A percentile compares a stretch with the other conserved stretches of the same genome.
phyloP scores from a whole-genome alignment of 1,140 invertebrate species.

The Formica exsecta region DNA sequence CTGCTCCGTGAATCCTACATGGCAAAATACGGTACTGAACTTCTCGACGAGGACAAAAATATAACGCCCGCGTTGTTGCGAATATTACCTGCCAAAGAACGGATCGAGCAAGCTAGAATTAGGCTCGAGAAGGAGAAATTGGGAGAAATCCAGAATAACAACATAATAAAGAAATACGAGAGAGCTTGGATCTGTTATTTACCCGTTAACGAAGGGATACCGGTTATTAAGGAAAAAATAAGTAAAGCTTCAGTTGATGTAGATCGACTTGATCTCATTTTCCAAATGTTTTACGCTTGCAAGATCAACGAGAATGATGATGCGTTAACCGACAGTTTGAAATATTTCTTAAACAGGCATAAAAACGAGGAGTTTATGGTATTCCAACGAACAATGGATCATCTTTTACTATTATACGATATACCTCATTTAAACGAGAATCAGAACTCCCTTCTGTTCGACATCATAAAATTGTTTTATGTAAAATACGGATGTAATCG shows the following conservation, averaged over 20 bases:
- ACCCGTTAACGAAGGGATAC: conserved; percentile 71
- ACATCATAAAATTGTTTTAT: conserved; percentile 66
- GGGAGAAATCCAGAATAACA: neutral
- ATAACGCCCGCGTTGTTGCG: conserved; percentile 67
- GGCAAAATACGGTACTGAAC: conserved; percentile 66
- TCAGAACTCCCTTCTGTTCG: conserved; percentile 66
- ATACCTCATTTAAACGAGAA: conserved; percentile 36
- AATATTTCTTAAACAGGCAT: conserved; percentile 73
- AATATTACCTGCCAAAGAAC: conserved; percentile 73
- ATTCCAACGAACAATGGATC: conserved; percentile 44
- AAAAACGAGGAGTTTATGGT: conserved; percentile 76
- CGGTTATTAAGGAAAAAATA: conserved; percentile 74
- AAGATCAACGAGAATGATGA: conserved; percentile 77
- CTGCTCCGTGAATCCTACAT: conserved; percentile 73
- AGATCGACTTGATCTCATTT: conserved; percentile 51
- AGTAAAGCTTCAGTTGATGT: conserved; percentile 11
- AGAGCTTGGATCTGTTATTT: conserved; percentile 79
- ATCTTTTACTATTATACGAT: conserved; percentile 62
- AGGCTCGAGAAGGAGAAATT: conserved; percentile 67
- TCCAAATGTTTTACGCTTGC: conserved; percentile 77
- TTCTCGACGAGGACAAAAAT: conserved; percentile 63
- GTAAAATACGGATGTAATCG: conserved; percentile 40
- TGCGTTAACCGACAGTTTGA: conserved; percentile 72
- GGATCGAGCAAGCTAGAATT: conserved; percentile 72
- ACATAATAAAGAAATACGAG: neutral